Conservation (phyloP, 2,888 invertebrate genomes). For the Psococerastis gibbosa region DNA sequence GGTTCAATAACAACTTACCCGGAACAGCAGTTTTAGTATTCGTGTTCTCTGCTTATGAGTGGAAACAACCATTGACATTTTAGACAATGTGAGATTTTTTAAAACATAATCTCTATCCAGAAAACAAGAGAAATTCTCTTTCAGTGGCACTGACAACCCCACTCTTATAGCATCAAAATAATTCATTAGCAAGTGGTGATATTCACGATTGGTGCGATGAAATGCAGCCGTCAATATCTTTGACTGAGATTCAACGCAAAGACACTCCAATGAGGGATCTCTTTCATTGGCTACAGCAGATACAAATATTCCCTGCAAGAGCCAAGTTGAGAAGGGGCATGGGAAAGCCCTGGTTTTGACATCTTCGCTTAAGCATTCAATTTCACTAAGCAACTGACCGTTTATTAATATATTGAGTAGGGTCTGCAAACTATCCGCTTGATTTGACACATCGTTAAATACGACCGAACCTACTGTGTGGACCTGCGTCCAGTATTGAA, state of each 20-base stretch:
- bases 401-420: neutral
- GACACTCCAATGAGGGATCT: neutral
- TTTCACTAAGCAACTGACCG: neutral
- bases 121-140: neutral
- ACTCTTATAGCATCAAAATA: neutral
- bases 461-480: neutral
- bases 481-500: constrained; percentile 5
- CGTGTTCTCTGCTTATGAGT: neutral
- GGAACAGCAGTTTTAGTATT: neutral
- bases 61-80: neutral
- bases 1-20: neutral
- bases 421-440: neutral
- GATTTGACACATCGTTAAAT: neutral
- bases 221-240: neutral
- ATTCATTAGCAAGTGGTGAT: neutral
- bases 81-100: neutral
- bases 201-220: neutral
- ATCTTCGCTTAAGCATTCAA: constrained; percentile 3
- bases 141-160: too few species aligned
- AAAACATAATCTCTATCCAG: neutral
- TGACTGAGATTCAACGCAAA: neutral
- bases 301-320: constrained; percentile 1
- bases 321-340: constrained; percentile 4
- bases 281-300: neutral
- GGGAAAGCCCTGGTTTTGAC: neutral